Base-by-base conservation (phyloP, 92 coral and sea anemone species). In the Zoanthus solanderi region DNA sequence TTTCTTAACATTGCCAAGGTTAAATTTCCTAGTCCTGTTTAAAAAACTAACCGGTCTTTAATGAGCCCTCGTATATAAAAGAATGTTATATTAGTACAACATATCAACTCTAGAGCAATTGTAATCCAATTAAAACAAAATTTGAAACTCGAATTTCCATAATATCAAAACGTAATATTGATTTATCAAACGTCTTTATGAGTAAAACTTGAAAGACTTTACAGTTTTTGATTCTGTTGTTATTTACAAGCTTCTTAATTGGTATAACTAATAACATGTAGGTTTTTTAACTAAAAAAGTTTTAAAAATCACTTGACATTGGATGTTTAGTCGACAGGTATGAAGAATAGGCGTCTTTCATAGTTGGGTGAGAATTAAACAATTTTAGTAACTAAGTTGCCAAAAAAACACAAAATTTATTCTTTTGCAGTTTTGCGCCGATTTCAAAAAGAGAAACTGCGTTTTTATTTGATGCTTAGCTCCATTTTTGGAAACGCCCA, bases 401-500 rank as follows among this genome's bases (percentile, higher is more conserved):
- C 30, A 15, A 65, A 45, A 23, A 14, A 66, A 12, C n/a, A 23
- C 23, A 15, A 45, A 65, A 67, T 23, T 66, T 10, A 67, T 63
- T 9, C 58, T 47, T 45, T 29, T 63, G n/a, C 75, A 65, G 30
- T 12, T 7, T 23, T 7, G 9, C 65, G 42, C 73, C 10, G 18
- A 18, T 18, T 80, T 65, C 1, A 37, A 63, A 37, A 16, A 9
- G 48, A 79, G 57, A 28, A 11, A 63, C 8, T 80, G 74, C 37
- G 42, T 63, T 66, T 18, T 9, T 60, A 54, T 46, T 47, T 44
- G 45, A 66, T 50, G 75, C 28, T 46, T 12, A 63, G 85, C 75
- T 44, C 75, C 85, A 45, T 23, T 81, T 81, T 81, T 81, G 85
- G 85, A 66, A 81, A 81, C 85, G 76, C 85, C 85, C 85, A 81